Percentiles rank a stretch among this genome's conserved stretches.
phyloP scores from a whole-genome alignment of 2,797 vertebrate species.

The Nyctalus aviator region DNA sequence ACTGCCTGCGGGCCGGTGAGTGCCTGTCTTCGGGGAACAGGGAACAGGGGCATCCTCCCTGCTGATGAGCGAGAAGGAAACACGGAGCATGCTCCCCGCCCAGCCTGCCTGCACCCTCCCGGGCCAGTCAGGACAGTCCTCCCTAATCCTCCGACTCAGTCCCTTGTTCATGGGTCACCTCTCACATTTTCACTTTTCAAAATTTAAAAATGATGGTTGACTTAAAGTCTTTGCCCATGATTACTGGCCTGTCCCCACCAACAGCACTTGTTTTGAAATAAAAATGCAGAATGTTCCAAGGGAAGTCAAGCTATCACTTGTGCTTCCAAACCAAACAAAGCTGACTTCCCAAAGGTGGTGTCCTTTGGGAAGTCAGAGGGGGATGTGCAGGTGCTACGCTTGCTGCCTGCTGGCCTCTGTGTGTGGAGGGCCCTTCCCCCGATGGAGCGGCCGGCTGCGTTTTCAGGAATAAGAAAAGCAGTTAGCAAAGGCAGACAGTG shows the following conservation, averaged over 20 bases:
- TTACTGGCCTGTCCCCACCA: conserved; percentile 64
- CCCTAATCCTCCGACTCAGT: conserved; percentile 10
- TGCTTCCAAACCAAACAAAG: too few relatives aligned
- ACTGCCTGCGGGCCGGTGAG: conserved; percentile 29
- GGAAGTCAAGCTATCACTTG: conserved; percentile 32
- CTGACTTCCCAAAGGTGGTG: too few relatives aligned
- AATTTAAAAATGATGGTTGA: background rate
- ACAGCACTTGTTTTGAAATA: conserved; percentile 47
- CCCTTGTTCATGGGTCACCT: conserved; percentile 14
- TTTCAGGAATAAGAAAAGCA: conserved; percentile 70
- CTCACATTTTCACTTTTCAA: conserved; percentile 34
- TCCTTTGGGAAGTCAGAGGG: too few relatives aligned
- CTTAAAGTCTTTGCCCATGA: conserved; percentile 61
- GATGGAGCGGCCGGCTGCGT: background rate
- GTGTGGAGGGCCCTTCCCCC: too few relatives aligned
- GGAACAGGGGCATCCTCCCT: background rate
- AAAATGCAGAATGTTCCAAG: conserved; percentile 48
- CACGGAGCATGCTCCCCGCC: background rate
- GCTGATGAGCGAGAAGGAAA: background rate
- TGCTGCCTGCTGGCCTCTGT: too few relatives aligned
- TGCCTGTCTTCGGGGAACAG: background rate
- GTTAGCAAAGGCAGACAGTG: conserved; percentile 67
- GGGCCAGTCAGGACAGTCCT: background rate
- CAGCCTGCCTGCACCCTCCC: background rate
- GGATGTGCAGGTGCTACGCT: background rate